phyloP scores from a whole-genome alignment of 2,113 vertebrate species.

The Struthidea cinerea region DNA sequence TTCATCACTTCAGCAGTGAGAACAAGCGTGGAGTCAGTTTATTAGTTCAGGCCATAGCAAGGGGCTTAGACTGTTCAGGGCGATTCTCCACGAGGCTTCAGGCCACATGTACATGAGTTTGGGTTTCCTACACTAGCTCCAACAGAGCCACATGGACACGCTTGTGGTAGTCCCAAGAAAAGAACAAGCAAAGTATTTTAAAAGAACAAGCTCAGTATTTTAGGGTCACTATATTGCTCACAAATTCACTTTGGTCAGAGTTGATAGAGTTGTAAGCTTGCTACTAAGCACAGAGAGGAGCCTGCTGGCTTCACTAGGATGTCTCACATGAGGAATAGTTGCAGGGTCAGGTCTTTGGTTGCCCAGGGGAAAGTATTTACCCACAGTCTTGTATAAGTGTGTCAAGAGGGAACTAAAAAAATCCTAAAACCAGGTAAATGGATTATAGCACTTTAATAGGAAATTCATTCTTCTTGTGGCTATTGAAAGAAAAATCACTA shows the following conservation, averaged over 20 bases:
- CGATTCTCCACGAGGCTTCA: neutral
- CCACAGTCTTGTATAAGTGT: neutral
- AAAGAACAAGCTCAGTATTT: neutral
- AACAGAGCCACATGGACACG: neutral
- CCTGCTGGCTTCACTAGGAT: neutral
- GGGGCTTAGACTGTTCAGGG: neutral
- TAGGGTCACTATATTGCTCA: neutral
- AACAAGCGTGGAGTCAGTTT: neutral
- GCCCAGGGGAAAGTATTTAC: neutral
- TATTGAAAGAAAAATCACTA: neutral
- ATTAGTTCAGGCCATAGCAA: neutral
- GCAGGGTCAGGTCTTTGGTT: neutral
- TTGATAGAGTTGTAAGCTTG: neutral
- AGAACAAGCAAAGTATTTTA: too few species aligned
- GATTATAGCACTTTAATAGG: neutral
- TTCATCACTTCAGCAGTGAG: neutral
- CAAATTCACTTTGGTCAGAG: neutral
- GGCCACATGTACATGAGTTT: accelerated
- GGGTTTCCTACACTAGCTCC: neutral
- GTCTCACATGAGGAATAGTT: neutral
- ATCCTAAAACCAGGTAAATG: neutral
- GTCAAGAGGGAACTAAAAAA: neutral
- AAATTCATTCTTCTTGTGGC: neutral
- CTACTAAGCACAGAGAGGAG: neutral
- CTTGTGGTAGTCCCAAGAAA: neutral